Base-by-base conservation (phyloP, 2,797 vertebrate species). In the Liasis olivaceus region DNA sequence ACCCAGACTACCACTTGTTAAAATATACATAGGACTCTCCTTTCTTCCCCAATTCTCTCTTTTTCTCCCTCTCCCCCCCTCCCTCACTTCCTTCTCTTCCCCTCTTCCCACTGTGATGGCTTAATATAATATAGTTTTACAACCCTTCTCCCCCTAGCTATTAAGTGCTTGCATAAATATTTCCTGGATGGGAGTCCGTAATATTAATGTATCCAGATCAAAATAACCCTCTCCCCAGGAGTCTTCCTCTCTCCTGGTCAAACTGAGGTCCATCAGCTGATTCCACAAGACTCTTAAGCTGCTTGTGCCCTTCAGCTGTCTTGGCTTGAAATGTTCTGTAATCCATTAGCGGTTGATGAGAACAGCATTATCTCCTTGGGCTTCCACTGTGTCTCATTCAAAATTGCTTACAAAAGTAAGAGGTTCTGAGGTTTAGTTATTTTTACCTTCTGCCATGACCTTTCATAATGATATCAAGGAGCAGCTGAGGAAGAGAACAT, bases 391-490 rank as follows among this genome's bases (percentile, higher is more conserved):
- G 17, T 77, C 51, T 28, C 63, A 4, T 28, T 69, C 2, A 86
- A 91, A 47, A 59, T 26, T 17, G 62, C 89, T 88, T 88, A 26
- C 56, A 5, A 0, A 36, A 89, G 89, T 22, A 24, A 51, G 87
- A 90, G 2, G 0, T 59, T 88, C 12, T 0, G 0, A 47, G 56
- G 85, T 60, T 5, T 4, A 4, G 66, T 3, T 93, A 89, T 0
- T 6, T 90, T 91, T 77, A 15, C 64, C 89, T 91, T 66, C 31
- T 11, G 51, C 15, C 24, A 63, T 51, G 60, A 36, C 47, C 88
- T 94, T 77, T 85, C 69, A 31, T 22, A 91, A 69, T 3, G 36
- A 88, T 93, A 47, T 24, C 3, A 3, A 59, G 90, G 89, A 64
- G 2, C 4, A 36, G 63, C 24, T 26, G 9, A 26, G 20, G 91